Evolutionary conservation across 2,888 invertebrate genomes (phyloP), one percentile per base, ranked within the genome.

Genomic region (Mycalesis mineus): DNA sequence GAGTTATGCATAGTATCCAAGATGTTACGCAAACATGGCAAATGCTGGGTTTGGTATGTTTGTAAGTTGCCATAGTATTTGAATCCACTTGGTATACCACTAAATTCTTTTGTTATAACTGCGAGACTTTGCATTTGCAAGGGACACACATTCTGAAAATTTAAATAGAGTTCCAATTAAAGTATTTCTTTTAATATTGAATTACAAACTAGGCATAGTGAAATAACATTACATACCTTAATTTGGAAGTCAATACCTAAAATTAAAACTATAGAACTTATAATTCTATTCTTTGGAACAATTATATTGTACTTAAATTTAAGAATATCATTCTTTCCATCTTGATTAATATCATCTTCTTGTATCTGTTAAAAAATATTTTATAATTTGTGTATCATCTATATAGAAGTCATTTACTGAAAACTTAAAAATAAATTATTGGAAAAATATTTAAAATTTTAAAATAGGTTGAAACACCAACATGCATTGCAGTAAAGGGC

Each of bases 281-380:
- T 80, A 55, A 85, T 85, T 66, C 87, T 82, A 41, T 86, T 75
- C 40, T 84, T 77, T 56, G 86, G 80, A 45, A 93, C 74, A 64
- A 91, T 91, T 42, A 94, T 72, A 56, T 88, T 78, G 48, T 94
- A 74, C 62, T 88, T 86, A 61, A 95, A 88, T 57, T 91, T 75
- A 41, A 95, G 73, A 54, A 88, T 78, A 77, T 95, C 95, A 66
- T 90, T 88, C 71, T 89, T 91, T 0, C 91, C 92, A 85, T 95
- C 94, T 55, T 80, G 79, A 78, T 94, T 92, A 33, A 77, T 70
- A 74, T 95, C 94, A 63, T 91, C 84, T 86, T 95, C 94, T 70
- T 91, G 76, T 13, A 93, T 91, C 95, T 95, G 74, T 50, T 81
- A 81, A 13, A 5, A 45, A 41, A 33, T 33, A 2, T 33, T 33